These are phyloP conservation scores for Umimayanthus kanabou DNA, from an alignment of 92 coral and sea anemone species.

Conservation along the genomic window DNA sequence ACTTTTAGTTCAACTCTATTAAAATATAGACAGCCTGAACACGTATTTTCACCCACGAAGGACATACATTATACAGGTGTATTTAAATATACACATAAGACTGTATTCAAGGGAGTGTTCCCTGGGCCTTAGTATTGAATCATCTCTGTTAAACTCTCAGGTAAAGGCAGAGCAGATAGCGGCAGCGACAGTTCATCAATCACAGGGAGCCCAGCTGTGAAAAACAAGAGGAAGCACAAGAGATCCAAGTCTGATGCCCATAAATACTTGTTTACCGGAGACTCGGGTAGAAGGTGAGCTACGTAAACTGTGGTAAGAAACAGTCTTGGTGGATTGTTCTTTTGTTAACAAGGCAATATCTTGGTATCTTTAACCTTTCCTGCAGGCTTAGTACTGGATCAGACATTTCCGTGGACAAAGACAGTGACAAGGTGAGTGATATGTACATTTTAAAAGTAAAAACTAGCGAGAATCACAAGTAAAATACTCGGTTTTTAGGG, in stretches of 20 bases:
- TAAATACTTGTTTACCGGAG: constrained; percentile 45
- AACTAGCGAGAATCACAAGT: no score
- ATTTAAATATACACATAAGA: not conserved
- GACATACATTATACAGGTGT: no score
- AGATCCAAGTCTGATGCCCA: constrained; percentile 71
- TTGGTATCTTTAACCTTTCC: not conserved
- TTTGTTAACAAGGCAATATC: not conserved
- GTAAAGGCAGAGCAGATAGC: constrained; percentile 32
- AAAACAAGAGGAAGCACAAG: constrained; percentile 42
- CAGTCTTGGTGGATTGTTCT: not conserved
- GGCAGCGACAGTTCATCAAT: constrained; percentile 36
- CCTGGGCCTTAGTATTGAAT: not conserved
- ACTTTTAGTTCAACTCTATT: no score
- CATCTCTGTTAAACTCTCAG: not conserved
- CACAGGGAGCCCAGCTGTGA: constrained; percentile 28
- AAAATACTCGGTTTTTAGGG: no score
- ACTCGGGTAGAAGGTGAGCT: constrained; percentile 54
- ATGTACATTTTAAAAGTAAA: not conserved
- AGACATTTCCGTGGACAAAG: constrained; percentile 61
- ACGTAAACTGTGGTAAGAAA: not conserved
- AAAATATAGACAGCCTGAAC: no score
- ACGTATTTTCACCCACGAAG: no score
- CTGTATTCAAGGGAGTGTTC: not conserved
- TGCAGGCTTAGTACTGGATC: constrained; percentile 73
- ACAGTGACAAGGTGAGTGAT: constrained; percentile 57